Evolutionary conservation across 1,140 invertebrate genomes (phyloP).

Genomic region (Drosophila trapezifrons): DNA sequence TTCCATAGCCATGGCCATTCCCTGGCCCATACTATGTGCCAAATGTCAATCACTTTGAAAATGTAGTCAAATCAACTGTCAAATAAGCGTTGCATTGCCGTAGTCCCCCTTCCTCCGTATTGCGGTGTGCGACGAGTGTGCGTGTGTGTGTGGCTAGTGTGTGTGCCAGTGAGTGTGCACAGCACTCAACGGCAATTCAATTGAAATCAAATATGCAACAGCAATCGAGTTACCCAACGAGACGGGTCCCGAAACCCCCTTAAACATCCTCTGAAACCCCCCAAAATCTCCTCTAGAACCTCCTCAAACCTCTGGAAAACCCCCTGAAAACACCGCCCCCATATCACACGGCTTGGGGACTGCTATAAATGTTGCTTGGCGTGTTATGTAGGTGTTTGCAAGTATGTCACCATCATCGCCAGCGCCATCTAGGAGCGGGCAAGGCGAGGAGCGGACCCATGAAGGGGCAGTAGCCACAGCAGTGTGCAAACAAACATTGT

Average conservation of each 20-base stretch:
- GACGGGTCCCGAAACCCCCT: constrained; percentile 28
- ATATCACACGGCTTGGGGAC: constrained; percentile 28
- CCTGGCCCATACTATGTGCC: constrained; percentile 58
- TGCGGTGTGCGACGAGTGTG: constrained; percentile 18
- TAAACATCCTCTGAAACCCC: too few species aligned
- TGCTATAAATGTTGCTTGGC: constrained; percentile 70
- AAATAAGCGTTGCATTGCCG: constrained; percentile 73
- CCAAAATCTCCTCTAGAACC: not conserved
- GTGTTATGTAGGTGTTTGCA: constrained; percentile 66
- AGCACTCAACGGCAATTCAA: constrained; percentile 79
- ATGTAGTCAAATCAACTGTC: constrained; percentile 81
- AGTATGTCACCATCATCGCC: constrained; percentile 50
- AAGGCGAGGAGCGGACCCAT: not conserved
- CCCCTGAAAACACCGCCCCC: not conserved
- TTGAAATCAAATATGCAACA: constrained; percentile 82
- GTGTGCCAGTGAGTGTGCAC: constrained; percentile 44
- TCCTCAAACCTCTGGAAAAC: not conserved
- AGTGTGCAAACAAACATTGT: constrained; percentile 75
- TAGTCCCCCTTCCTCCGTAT: not conserved
- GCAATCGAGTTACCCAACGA: constrained; percentile 78
- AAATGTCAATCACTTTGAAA: constrained; percentile 79
- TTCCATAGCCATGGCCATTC: constrained; percentile 38
- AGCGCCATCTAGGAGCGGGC: constrained; percentile 17
- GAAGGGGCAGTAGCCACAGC: constrained; percentile 39
- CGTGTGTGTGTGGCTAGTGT: constrained; percentile 11